Base-by-base conservation (phyloP, 2,797 vertebrate genomes). In the Antennarius maculatus region DNA sequence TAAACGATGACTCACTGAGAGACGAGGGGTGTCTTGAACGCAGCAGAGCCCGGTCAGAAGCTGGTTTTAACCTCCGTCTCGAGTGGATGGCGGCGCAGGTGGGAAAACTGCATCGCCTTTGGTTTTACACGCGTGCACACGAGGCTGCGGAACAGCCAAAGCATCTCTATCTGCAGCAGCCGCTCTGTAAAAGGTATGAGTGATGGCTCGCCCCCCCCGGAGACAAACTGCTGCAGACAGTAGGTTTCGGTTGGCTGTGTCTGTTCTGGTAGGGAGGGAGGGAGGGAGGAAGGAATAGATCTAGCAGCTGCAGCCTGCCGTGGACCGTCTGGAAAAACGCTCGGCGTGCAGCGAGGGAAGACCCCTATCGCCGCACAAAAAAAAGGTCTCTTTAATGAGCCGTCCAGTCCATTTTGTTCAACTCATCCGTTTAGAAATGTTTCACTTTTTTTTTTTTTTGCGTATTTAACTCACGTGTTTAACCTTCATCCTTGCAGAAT, bases 261-360 rank as follows among this genome's bases (percentile, higher is more conserved):
- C 51, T 45, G 60, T 48, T 55, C 41, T 53, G 63, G 56, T 71
- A 23, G 23, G 47, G 61, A 45, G 23, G 46, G 31, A 69, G 71
- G 48, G 67, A 61, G 76, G 64, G 69, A 41, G 66, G 23, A 2
- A 82, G 59, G 59, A 85, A 90, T 86, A 86, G 77, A 84, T 91
- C 79, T 71, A 89, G 71, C 87, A 88, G 85, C 69, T 79, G 76
- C 56, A 66, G 70, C 49, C 70, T 67, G 54, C 76, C 54, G 68
- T 57, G 46, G 72, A 59, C 69, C 53, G 61, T 86, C 88, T 91
- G 90, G 86, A 89, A 86, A 89, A 86, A 23, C 68, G 61, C 71
- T 89, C 79, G 50, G 51, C 61, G 63, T 7, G 41, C 47, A 74
- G 18, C 71, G 41, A 23, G 34, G 76, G 62, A 66, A 68, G 72